These are phyloP conservation scores for Erinaceus europaeus DNA, from an alignment of 2,113 vertebrate species.

Conservation along the genomic window DNA sequence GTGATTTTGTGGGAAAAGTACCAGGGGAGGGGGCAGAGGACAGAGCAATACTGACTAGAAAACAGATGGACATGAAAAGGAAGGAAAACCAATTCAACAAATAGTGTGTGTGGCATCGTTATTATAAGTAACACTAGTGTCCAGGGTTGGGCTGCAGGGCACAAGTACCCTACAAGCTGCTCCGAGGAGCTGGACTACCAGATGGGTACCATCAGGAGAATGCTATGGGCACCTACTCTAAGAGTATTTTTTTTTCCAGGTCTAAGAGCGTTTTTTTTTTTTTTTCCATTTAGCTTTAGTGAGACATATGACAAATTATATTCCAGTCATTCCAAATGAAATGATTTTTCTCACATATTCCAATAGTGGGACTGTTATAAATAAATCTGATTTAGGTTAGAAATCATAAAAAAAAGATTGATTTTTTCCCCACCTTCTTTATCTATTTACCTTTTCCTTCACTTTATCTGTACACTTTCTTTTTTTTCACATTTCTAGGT, in stretches of 20 bases:
- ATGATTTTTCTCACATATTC: no score
- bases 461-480: no score
- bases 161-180: neutral
- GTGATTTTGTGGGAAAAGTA: neutral
- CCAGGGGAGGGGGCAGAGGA: neutral
- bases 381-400: neutral
- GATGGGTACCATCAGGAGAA: neutral
- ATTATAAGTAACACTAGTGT: neutral
- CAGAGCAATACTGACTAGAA: neutral
- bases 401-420: neutral
- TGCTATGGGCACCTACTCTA: neutral
- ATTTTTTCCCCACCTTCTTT: no score
- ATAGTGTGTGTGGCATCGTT: neutral
- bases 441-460: neutral
- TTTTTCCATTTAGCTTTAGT: neutral
- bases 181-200: neutral
- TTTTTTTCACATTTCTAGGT: neutral
- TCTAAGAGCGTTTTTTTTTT: no score
- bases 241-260: neutral
- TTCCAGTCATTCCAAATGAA: neutral
- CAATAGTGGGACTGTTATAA: neutral
- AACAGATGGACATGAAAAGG: neutral
- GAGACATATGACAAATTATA: neutral
- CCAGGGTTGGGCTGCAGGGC: neutral
- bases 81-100: neutral